These are phyloP conservation scores for Coryphaenoides rupestris DNA, from an alignment of 2,113 vertebrate genomes.

Conservation along the genomic window DNA sequence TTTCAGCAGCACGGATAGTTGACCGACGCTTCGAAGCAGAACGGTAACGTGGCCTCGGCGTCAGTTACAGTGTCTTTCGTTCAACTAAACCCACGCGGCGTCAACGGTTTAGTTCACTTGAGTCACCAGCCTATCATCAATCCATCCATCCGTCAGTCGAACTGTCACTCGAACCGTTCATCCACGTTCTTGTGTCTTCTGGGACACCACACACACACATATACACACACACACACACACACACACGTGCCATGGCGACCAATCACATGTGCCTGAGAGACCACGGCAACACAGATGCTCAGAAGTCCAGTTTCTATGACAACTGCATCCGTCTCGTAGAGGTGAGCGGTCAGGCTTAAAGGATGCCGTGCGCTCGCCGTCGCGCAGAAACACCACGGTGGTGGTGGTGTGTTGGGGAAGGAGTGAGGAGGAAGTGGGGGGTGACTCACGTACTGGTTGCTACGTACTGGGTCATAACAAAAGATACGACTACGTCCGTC, in stretches of 20 bases:
- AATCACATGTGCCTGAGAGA: background rate
- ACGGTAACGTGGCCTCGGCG: background rate
- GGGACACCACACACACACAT: background rate
- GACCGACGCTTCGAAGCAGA: slow-evolving; percentile 3
- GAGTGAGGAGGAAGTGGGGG: no score
- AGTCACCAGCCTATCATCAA: slow-evolving; percentile 5
- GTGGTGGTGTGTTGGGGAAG: no score
- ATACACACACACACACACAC: background rate
- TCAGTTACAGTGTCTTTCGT: no score
- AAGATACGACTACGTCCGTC: no score
- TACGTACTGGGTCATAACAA: no score
- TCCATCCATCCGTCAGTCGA: slow-evolving; percentile 24
- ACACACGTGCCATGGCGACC: background rate
- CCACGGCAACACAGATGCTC: background rate
- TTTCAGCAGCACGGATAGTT: slow-evolving; percentile 57
- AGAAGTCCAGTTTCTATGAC: slow-evolving; percentile 30
- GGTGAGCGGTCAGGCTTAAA: background rate
- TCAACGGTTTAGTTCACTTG: background rate
- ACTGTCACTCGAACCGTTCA: slow-evolving; percentile 18
- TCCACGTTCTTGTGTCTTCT: background rate
- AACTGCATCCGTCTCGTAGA: slow-evolving; percentile 5
- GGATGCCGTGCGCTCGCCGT: no score
- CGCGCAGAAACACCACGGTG: no score
- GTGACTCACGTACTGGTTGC: no score
- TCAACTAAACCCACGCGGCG: no score